Conservation (phyloP, 2,113 vertebrate species). For the Jaculus jaculus region DNA sequence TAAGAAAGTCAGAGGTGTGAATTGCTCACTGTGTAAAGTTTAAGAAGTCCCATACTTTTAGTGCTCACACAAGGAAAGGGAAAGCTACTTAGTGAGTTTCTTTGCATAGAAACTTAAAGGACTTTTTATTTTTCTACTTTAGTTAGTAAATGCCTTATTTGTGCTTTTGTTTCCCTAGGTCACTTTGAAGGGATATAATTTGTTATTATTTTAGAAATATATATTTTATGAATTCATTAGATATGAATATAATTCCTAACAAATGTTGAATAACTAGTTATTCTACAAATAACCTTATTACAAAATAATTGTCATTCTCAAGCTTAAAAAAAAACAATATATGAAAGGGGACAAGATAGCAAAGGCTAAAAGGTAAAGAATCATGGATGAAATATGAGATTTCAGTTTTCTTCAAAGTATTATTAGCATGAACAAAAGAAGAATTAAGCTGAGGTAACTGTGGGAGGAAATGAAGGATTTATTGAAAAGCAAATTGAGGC, state of each 20-base stretch:
- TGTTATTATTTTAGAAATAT: constrained; percentile 32
- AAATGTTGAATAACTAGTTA: not conserved
- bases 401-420: not conserved
- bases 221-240: not conserved
- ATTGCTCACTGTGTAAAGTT: not conserved
- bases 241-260: constrained; percentile 34
- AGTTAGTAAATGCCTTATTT: constrained; percentile 17
- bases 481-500: not conserved
- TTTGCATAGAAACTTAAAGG: constrained; percentile 13
- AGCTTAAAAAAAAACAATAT: not conserved
- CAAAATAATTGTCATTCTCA: constrained; percentile 20
- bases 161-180: not conserved
- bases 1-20: constrained; percentile 34
- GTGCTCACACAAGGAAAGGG: not conserved
- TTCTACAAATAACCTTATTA: constrained; percentile 50
- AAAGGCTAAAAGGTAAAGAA: constrained; percentile 19
- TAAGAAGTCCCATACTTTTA: not conserved
- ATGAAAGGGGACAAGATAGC: not conserved
- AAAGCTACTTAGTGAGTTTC: constrained; percentile 4
- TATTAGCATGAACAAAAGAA: constrained; percentile 11
- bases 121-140: constrained; percentile 47
- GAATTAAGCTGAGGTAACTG: constrained; percentile 17
- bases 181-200: constrained; percentile 28
- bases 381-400: not conserved
- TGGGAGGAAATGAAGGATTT: not conserved